Base-by-base conservation (phyloP, 1,140 invertebrate species). In the Nasonia longicornis region DNA sequence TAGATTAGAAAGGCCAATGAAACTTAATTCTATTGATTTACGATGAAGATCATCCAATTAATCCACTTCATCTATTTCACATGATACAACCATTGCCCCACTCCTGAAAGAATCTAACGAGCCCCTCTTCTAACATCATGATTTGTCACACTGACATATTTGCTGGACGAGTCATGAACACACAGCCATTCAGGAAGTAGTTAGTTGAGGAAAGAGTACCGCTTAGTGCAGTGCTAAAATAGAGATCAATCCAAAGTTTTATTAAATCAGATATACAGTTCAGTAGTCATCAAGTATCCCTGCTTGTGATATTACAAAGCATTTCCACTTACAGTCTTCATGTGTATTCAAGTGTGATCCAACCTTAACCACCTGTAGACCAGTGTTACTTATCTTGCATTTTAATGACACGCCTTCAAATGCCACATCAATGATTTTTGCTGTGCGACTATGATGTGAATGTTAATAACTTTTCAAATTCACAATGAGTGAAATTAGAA, bases 401-500 rank as follows among this genome's bases (percentile, higher is more conserved):
- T 70, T 12, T 31, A 35, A 16, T 35, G 31, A 0, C 31, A 31
- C 4, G 12, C 29, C 26, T 31, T 26, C 14, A 31, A 70, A 2
- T 31, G 14, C 26, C 26, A 16, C 26, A 70, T 70, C 8, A 12
- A 70, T 35, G 22, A 72, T 72, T 72, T 72, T 35, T 45, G 35
- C 38, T 29, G 70, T 63, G 3, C 1, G 11, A 63, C 16, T 71
- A 29, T 11, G 38, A 29, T 0, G 2, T 6, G 11, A 38, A 42
- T 29, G 26, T 48, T 42, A 73, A 67, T 74, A 48, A 48, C 11
- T 75, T 26, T 75, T 74, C 48, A 67, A 66, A 69, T 70, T 80
- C n/a, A 58, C 20, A 75, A 75, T 26, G 31, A 72, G 35, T 67
- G 10, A 52, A 75, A 26, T 77, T 71, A 81, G 31, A 81, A 81